phyloP scores from a whole-genome alignment of 2,888 invertebrate genomes.

The Lasius platythorax region DNA sequence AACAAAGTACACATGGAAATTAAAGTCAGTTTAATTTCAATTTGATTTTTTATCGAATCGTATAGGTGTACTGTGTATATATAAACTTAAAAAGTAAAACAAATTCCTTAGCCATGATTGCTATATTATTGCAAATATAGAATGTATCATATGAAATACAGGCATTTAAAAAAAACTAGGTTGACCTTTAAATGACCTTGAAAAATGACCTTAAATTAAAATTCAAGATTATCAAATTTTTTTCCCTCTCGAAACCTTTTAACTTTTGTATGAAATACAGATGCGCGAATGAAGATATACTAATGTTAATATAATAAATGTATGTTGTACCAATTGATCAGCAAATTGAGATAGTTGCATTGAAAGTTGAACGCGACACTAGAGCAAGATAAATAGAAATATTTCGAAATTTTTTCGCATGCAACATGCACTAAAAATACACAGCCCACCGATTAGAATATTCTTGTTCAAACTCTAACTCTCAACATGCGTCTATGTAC shows the following conservation, averaged over 20 bases:
- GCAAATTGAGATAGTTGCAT: background rate
- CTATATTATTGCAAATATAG: background rate
- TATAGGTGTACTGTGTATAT: background rate
- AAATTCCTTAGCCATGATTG: background rate
- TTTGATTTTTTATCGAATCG: background rate
- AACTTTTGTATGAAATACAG: too few species aligned
- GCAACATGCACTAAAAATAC: constrained; percentile 48
- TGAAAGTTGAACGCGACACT: background rate
- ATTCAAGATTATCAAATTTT: too few species aligned
- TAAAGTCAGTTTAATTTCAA: background rate
- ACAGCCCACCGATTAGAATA: constrained; percentile 17
- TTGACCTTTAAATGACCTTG: too few species aligned
- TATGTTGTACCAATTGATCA: background rate
- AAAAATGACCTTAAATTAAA: too few species aligned
- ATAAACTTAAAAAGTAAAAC: background rate
- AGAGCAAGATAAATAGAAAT: constrained; percentile 23
- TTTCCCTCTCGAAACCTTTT: too few species aligned
- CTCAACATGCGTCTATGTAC: constrained; percentile 27
- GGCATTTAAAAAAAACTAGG: too few species aligned
- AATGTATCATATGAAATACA: background rate
- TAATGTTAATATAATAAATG: background rate
- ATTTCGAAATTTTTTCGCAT: constrained; percentile 33
- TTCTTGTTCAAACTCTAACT: constrained; percentile 13
- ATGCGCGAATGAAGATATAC: background rate
- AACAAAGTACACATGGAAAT: background rate